Evolutionary conservation across 2,113 vertebrate species (phyloP).

Genomic region (Hippocampus barbouri): DNA sequence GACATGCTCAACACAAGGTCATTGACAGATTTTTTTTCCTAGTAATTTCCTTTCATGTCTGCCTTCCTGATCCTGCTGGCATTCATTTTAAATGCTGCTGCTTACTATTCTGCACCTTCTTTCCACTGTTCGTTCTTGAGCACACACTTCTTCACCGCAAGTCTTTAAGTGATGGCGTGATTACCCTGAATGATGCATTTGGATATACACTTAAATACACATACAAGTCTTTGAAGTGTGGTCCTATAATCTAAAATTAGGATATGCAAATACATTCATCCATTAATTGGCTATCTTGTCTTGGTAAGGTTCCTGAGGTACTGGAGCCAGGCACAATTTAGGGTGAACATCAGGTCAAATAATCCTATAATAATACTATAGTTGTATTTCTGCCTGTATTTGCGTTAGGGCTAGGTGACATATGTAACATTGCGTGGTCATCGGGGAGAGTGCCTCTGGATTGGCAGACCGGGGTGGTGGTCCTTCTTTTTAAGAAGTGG

Average conservation of each 20-base stretch:
- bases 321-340: not conserved
- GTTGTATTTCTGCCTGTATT: too few species aligned
- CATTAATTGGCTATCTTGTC: not conserved
- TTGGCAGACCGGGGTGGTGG: too few species aligned
- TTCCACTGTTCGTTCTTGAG: not conserved
- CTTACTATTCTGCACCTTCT: constrained; percentile 19
- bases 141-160: not conserved
- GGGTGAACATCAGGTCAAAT: not conserved
- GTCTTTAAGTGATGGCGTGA: constrained; percentile 1
- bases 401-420: too few species aligned
- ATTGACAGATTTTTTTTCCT: too few species aligned
- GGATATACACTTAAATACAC: constrained; percentile 8
- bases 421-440: too few species aligned
- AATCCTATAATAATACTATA: too few species aligned
- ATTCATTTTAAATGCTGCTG: constrained; percentile 17
- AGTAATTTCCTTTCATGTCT: not conserved
- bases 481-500: too few species aligned
- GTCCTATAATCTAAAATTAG: not conserved
- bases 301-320: not conserved
- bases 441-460: too few species aligned
- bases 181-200: constrained; percentile 1
- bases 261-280: not conserved
- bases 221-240: not conserved
- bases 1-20: not conserved
- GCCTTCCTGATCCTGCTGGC: not conserved